Percentiles rank a stretch among this genome's conserved stretches.
Evolutionary conservation across 2,113 vertebrate species (phyloP).

Genomic region (Ciconia stormi): DNA sequence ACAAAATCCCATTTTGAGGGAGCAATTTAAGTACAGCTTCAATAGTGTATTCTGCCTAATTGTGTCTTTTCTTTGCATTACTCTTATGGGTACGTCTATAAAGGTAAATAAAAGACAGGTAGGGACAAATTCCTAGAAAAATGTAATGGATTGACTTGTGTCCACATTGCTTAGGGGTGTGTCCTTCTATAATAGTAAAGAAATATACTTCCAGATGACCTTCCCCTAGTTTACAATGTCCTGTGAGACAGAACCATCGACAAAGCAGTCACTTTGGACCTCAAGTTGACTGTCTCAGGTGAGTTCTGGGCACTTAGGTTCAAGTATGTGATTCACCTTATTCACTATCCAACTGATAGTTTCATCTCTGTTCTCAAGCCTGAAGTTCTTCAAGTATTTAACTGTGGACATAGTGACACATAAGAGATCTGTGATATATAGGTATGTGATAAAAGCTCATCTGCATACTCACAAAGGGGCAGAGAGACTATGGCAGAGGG

Average conservation of each 20-base stretch:
- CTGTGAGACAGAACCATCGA: not conserved
- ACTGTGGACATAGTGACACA: not conserved
- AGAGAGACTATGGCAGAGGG: not conserved
- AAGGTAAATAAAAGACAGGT: not conserved
- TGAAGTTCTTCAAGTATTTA: not conserved
- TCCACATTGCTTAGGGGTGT: rapidly evolving
- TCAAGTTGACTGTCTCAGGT: not conserved
- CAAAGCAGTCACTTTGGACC: not conserved
- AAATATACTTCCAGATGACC: not conserved
- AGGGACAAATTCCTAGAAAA: not conserved
- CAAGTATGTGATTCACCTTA: not conserved
- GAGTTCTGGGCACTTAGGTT: not conserved
- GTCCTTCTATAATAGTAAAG: not conserved
- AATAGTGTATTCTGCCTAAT: not conserved
- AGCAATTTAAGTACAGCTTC: not conserved
- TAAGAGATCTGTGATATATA: not conserved
- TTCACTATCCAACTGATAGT: not conserved
- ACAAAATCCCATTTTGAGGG: not conserved
- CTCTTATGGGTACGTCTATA: not conserved
- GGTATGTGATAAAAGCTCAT: not conserved
- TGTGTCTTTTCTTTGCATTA: not conserved
- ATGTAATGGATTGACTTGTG: not conserved
- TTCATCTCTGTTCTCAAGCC: not conserved
- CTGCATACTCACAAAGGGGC: not conserved
- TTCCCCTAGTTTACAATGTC: not conserved